These are phyloP conservation scores for Smithornis capensis DNA, from an alignment of 2,113 vertebrate species.

Conservation along the genomic window DNA sequence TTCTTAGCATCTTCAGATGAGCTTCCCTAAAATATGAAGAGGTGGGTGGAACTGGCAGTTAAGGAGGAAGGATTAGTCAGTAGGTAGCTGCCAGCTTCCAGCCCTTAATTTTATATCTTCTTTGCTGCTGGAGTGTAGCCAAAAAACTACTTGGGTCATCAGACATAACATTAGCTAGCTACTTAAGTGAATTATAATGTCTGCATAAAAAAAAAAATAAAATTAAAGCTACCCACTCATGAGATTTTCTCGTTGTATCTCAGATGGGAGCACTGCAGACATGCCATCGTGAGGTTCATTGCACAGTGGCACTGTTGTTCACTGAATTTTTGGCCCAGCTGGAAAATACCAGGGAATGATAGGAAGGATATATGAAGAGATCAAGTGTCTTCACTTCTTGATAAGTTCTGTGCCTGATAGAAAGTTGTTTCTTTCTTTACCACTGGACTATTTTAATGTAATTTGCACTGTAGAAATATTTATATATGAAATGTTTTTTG, in stretches of 20 bases:
- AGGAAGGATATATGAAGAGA: background rate
- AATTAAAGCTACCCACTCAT: background rate
- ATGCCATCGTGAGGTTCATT: background rate
- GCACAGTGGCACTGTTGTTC: background rate
- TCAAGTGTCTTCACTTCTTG: background rate
- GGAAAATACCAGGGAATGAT: background rate
- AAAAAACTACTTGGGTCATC: conserved; percentile 41
- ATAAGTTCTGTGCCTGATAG: background rate
- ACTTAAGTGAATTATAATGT: conserved; percentile 9
- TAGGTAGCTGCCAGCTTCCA: conserved; percentile 38
- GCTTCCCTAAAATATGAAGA: conserved; percentile 2
- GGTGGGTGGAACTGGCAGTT: background rate
- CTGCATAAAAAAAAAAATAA: background rate
- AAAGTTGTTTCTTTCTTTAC: background rate
- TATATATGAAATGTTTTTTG: background rate
- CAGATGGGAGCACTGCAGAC: background rate
- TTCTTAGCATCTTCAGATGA: background rate
- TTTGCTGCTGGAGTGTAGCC: conserved; percentile 10
- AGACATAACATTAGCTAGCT: conserved; percentile 18
- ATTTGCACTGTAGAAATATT: background rate
- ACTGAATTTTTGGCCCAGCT: background rate
- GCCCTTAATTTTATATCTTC: conserved; percentile 6
- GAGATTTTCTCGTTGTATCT: background rate
- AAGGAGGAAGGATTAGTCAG: conserved; percentile 27
- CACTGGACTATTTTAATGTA: background rate